A percentile compares a stretch with the other conserved stretches of the same genome.
Conservation (phyloP, 2,888 invertebrate species). For the Spodoptera exigua region DNA sequence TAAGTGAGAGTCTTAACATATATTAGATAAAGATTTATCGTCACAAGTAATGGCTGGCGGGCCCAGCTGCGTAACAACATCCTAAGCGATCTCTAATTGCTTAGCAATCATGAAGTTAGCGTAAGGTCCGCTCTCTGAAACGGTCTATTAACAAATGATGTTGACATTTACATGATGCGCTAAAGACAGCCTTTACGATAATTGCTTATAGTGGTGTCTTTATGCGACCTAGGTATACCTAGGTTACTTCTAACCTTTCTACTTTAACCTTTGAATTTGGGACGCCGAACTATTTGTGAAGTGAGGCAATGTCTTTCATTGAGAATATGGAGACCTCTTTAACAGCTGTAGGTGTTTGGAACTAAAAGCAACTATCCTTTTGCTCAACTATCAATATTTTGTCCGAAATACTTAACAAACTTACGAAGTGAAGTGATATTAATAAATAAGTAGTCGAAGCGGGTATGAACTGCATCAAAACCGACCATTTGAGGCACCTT, state of each 20-base stretch:
- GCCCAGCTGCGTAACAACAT: conserved; percentile 28
- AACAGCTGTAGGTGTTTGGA: conserved; percentile 8
- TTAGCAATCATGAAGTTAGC: conserved; percentile 24
- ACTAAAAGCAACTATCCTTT: neutral
- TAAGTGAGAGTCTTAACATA: conserved; percentile 6
- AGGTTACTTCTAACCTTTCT: conserved; percentile 37
- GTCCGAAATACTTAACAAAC: too few species aligned
- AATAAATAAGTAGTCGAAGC: too few species aligned
- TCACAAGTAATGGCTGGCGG: conserved; percentile 9
- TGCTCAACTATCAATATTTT: too few species aligned
- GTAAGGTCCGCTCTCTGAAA: conserved; percentile 9
- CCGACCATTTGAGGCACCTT: conserved; percentile 5
- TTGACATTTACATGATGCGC: conserved; percentile 33
- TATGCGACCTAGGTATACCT: conserved; percentile 19
- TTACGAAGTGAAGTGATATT: neutral
- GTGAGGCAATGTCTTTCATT: conserved; percentile 13
- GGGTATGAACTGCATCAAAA: too few species aligned
- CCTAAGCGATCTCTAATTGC: conserved; percentile 32
- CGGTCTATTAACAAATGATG: conserved; percentile 25
- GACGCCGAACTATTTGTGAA: conserved; percentile 33
- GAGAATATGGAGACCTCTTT: conserved; percentile 14
- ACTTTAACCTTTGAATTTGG: conserved; percentile 52
- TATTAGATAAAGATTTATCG: conserved; percentile 16
- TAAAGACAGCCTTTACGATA: conserved; percentile 38
- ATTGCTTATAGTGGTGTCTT: conserved; percentile 15